Base-by-base conservation (phyloP, 2,113 vertebrate species). In the Dicerorhinus sumatrensis region DNA sequence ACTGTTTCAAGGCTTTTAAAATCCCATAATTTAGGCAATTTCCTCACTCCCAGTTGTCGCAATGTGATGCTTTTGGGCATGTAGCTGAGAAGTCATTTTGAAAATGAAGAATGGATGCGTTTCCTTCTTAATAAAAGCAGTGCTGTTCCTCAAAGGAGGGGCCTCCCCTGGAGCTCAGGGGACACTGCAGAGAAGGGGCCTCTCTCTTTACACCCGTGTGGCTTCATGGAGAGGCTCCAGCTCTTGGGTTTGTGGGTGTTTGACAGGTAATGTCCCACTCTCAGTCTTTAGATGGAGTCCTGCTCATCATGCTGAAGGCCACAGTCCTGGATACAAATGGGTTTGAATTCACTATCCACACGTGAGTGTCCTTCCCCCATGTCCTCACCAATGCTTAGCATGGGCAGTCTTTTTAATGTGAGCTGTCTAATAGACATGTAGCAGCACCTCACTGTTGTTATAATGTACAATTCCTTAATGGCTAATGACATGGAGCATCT, bases 351-450 rank as follows among this genome's bases (percentile, higher is more conserved):
- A 12, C 1, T 5, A 36, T 17, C 54, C 29, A 27, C 7, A 1
- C 5, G 9, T 1, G n/a, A 12, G 7, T 6, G 13, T 75, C 10
- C 27, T 2, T 6, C 8, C 31, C 7, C 0, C 56, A 0, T 16
- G 17, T 8, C 16, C 33, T 39, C 25, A 0, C 48, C 17, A 0
- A 12, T 8, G 13, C 77, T 25, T 0, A 1, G 2, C 1, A 0
- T 7, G 48, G 48, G 8, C 33, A 1, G n/a, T 9, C 18, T 73
- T n/a, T 36, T 2, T n/a, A 8, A 9, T 5, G 6, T 10, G 16
- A 10, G 39, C 70, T 3, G 2, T 56, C 51, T 2, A 0, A 3
- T 2, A 0, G 3, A 12, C 5, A 8, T 1, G 5, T 0, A 11
- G 21, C 8, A 18, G 6, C 17, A 2, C 25, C 25, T n/a, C 12